Percentiles rank a stretch among this genome's conserved stretches.
Conservation (phyloP, 2,797 vertebrate species). For the Acrocephalus scirpaceus region DNA sequence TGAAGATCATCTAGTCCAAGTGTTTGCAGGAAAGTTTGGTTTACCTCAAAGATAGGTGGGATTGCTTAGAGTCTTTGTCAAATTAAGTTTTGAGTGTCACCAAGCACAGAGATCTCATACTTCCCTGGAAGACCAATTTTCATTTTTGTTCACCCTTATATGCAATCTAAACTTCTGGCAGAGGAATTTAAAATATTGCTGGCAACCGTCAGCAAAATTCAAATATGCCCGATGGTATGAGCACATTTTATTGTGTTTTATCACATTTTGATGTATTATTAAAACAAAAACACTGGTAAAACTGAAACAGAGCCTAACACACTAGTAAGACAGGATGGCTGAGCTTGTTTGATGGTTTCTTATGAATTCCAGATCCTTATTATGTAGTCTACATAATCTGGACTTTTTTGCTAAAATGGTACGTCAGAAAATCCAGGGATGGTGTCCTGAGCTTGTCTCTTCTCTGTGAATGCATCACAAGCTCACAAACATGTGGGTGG, state of each 20-base stretch:
- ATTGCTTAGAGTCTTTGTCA: neutral
- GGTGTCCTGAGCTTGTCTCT: neutral
- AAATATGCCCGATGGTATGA: neutral
- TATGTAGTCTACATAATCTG: neutral
- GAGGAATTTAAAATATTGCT: neutral
- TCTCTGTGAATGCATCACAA: neutral
- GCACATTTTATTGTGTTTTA: neutral
- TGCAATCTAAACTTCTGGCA: neutral
- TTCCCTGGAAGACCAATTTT: neutral
- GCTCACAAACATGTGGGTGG: neutral
- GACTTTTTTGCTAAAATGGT: neutral
- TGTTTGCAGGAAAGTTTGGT: neutral
- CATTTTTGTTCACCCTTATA: neutral
- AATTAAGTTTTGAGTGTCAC: neutral
- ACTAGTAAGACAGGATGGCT: neutral
- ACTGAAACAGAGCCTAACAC: neutral
- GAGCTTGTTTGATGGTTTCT: neutral
- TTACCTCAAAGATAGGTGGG: neutral
- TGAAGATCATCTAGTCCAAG: neutral
- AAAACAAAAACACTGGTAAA: neutral
- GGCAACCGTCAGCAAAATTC: neutral
- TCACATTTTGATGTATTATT: neutral
- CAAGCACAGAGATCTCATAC: accelerated
- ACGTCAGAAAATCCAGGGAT: neutral
- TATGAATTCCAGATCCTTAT: neutral